Evolutionary conservation across 92 coral and sea anemone genomes (phyloP).

Genomic region (Epizoanthus rinbou): DNA sequence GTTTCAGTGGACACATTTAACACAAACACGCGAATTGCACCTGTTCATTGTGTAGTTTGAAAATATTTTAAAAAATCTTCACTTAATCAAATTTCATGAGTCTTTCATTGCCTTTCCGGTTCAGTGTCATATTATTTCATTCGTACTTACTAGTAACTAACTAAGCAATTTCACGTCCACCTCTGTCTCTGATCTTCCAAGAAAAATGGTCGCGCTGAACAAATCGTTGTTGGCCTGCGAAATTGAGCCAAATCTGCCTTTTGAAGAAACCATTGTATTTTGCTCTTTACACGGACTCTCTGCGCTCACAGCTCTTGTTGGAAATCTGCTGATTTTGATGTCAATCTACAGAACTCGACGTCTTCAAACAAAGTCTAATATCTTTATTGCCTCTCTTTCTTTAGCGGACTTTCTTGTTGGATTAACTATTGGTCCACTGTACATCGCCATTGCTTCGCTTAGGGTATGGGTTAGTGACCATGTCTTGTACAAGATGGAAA

Average conservation of each 20-base stretch:
- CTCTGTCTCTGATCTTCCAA: too few relatives aligned
- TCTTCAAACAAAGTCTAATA: slow-evolving; percentile 35
- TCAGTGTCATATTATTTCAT: too few relatives aligned
- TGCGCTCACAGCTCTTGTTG: slow-evolving; percentile 36
- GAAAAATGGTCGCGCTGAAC: not conserved
- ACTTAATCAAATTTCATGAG: too few relatives aligned
- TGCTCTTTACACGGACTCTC: slow-evolving; percentile 34
- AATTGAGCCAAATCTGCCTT: slow-evolving; percentile 47
- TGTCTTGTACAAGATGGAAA: slow-evolving; percentile 43
- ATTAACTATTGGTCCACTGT: slow-evolving; percentile 30
- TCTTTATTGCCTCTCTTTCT: slow-evolving; percentile 48
- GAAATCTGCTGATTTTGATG: slow-evolving; percentile 39
- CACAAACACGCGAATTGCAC: too few relatives aligned
- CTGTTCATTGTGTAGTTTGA: too few relatives aligned
- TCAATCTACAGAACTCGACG: slow-evolving; percentile 25
- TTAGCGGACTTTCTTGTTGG: slow-evolving; percentile 42
- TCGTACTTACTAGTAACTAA: too few relatives aligned
- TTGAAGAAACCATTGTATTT: slow-evolving; percentile 31
- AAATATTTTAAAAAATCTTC: too few relatives aligned
- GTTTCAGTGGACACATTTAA: too few relatives aligned
- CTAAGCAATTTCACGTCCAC: too few relatives aligned
- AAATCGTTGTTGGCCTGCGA: not conserved
- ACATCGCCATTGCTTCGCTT: slow-evolving; percentile 40
- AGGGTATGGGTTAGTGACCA: slow-evolving; percentile 32
- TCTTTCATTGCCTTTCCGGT: too few relatives aligned